Evolutionary conservation across 2,113 vertebrate species (phyloP).

Genomic region (Ondatra zibethicus): DNA sequence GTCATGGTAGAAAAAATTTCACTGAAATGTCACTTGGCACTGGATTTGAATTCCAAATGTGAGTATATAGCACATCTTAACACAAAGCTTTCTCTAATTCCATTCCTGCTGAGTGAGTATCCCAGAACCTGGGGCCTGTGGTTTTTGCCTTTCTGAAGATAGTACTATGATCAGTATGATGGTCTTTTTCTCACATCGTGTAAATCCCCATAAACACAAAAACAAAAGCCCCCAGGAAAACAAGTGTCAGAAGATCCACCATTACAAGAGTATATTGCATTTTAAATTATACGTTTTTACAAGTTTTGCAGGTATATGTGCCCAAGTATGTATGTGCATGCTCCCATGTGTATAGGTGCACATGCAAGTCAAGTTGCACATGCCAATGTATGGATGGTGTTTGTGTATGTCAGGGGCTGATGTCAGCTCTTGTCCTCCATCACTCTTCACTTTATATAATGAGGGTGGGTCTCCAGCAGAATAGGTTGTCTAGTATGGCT

Average conservation of each 20-base stretch:
- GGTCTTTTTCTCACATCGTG: slow-evolving; percentile 13
- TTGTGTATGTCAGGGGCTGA: background rate
- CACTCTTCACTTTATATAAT: too few species aligned
- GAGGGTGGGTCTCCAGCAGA: too few species aligned
- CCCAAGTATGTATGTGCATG: background rate
- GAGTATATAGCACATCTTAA: background rate
- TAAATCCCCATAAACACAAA: background rate
- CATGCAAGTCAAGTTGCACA: too few species aligned
- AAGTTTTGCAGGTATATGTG: background rate
- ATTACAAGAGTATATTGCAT: background rate
- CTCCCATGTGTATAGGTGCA: too few species aligned
- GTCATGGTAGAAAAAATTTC: slow-evolving; percentile 52
- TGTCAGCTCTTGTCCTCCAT: background rate
- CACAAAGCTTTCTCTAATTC: background rate
- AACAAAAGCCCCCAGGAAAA: background rate
- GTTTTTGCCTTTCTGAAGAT: background rate
- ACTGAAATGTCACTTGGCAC: background rate
- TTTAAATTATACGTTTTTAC: background rate
- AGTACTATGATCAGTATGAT: background rate
- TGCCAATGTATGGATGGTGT: too few species aligned
- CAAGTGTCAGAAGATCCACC: background rate
- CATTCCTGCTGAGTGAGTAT: background rate
- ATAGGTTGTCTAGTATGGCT: background rate
- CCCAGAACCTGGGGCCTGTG: background rate
- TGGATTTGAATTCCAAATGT: slow-evolving; percentile 7